These are phyloP conservation scores for Bolborhynchus lineola DNA, from an alignment of 2,113 vertebrate species.

Conservation along the genomic window DNA sequence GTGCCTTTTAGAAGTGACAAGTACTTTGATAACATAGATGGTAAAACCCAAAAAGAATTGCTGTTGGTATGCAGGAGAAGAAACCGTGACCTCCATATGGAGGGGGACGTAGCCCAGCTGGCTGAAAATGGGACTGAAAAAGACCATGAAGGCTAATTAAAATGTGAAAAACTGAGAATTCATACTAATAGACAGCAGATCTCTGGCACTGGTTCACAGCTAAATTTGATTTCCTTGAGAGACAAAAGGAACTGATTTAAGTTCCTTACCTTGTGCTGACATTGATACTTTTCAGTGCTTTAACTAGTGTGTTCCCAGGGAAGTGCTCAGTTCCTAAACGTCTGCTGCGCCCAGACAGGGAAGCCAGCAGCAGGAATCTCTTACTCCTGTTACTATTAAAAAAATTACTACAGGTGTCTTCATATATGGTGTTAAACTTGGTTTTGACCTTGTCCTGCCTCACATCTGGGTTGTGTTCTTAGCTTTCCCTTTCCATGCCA, in stretches of 20 bases:
- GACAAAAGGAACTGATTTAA: slow-evolving; percentile 40
- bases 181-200: slow-evolving; percentile 43
- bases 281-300: neutral
- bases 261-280: slow-evolving; percentile 30
- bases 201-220: slow-evolving; percentile 44
- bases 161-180: slow-evolving; percentile 56
- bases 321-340: neutral
- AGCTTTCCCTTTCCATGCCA: neutral
- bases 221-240: slow-evolving; percentile 27
- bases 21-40: neutral
- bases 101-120: slow-evolving; percentile 8
- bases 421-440: neutral
- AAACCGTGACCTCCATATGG: slow-evolving; percentile 20
- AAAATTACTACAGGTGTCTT: slow-evolving; percentile 27
- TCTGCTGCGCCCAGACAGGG: neutral
- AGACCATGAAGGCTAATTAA: slow-evolving; percentile 25
- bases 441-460: neutral
- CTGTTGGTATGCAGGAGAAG: neutral
- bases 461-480: slow-evolving; percentile 37
- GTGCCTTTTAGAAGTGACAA: neutral
- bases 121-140: slow-evolving; percentile 3
- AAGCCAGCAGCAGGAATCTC: neutral
- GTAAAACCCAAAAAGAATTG: neutral
- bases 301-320: neutral
- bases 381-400: neutral